Evolutionary conservation across 1,140 invertebrate species (phyloP), one percentile per base, ranked within the genome.

Genomic region (Drosophila kurseongensis): DNA sequence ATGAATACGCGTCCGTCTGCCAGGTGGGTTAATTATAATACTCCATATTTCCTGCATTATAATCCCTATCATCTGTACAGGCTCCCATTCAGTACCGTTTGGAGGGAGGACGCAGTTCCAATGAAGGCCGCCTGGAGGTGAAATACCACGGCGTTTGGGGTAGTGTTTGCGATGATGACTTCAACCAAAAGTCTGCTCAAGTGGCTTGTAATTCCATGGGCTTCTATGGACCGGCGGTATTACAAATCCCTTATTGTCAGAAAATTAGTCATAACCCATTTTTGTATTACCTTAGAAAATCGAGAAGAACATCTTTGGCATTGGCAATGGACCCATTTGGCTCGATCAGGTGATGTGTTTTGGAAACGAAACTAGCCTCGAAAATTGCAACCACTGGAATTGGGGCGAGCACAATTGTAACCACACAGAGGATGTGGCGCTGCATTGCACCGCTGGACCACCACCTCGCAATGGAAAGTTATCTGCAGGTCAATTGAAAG

Each of bases 141-240:
- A 93, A 93, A 61, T 94, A 96, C 80, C 94, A 94, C 71, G 95
- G 95, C 5, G 93, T 95, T 4, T 97, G 96, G 96, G 96, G 96
- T 1, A 96, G 95, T 1, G 93, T 97, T 12, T 97, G 96, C 86
- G 96, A 97, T 81, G 96, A 97, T 80, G 95, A 96, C 79, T 97
- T 97, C 78, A 95, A 94, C 35, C 90, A 93, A 14, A 93, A 94
- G 54, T 94, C 95, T 7, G 96, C 96, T 0, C 93, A 93, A 79
- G 95, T 96, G 1, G 93, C 95, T 10, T 96, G 96, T 72, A 93
- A 93, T 55, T 94, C 94, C 16, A 80, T 96, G 36, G 95, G 95
- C 4, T 95, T 93, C 61, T 93, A 92, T 23, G 95, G 95, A 2
- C 73, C 67, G 18, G 94, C 94, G n/a, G 85, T 93, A 60, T 14